Evolutionary conservation across 2,113 vertebrate species (phyloP).

Genomic region (Gymnogyps californianus): DNA sequence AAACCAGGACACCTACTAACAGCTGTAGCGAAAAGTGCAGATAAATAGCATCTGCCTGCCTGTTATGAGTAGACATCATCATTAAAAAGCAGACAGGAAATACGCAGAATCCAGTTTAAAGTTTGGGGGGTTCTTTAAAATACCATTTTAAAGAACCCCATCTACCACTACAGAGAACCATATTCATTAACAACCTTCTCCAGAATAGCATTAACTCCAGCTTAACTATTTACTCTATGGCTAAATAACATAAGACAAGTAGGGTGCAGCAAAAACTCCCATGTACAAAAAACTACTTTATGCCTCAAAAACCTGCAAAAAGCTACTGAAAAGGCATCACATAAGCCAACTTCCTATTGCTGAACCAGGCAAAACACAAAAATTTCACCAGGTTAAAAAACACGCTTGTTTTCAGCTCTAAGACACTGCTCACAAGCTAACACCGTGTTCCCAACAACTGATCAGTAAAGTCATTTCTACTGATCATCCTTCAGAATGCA

Average conservation of each 20-base stretch:
- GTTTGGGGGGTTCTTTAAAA: neutral
- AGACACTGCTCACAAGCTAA: neutral
- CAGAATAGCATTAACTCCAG: neutral
- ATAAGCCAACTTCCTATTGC: neutral
- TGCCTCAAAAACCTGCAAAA: neutral
- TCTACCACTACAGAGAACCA: neutral
- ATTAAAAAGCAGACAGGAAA: neutral
- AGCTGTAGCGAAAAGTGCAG: neutral
- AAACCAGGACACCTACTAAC: neutral
- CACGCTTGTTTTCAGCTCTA: neutral
- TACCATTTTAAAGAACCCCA: neutral
- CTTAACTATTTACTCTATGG: neutral
- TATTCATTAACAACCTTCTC: neutral
- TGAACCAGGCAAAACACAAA: neutral
- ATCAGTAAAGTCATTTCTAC: neutral
- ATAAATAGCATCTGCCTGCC: neutral
- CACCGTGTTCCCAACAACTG: rapidly evolving
- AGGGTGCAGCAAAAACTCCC: neutral
- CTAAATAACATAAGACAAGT: neutral
- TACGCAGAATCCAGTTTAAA: neutral
- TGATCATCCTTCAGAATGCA: rapidly evolving
- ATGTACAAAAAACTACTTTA: neutral
- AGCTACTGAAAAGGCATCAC: neutral
- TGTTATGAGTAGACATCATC: neutral
- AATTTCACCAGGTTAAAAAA: neutral